These are phyloP conservation scores for Hydrolagus colliei DNA, from an alignment of 2,797 vertebrate genomes.

Conservation along the genomic window DNA sequence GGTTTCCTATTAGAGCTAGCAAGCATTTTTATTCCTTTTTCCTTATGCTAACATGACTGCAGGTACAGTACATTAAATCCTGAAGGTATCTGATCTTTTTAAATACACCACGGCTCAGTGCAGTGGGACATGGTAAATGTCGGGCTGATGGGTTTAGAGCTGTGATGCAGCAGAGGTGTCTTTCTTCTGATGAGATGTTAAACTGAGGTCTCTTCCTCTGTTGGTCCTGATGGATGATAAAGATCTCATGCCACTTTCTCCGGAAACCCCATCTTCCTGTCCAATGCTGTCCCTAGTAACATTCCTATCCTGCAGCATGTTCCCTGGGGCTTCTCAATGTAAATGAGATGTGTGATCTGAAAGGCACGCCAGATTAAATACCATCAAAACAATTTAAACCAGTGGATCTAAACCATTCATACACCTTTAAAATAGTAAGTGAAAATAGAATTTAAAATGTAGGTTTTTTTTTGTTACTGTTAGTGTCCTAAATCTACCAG, in stretches of 20 bases:
- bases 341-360: background rate
- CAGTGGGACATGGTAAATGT: background rate
- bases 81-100: slow-evolving; percentile 6
- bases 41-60: background rate
- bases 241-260: background rate
- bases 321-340: too few relatives aligned
- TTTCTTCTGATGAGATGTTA: background rate
- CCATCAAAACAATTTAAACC: background rate
- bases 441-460: background rate
- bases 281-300: background rate
- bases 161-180: too few relatives aligned
- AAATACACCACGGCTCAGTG: background rate
- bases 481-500: background rate
- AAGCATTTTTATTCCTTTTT: background rate
- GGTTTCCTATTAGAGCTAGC: background rate
- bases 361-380: background rate
- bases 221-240: background rate
- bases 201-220: background rate
- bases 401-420: background rate
- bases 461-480: background rate
- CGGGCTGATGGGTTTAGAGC: background rate
- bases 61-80: background rate
- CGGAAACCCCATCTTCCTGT: background rate
- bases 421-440: background rate
- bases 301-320: background rate